A percentile compares a stretch with the other conserved stretches of the same genome.
Evolutionary conservation across 2,888 invertebrate species (phyloP).

Genomic region (Reticulitermes lucifugus): DNA sequence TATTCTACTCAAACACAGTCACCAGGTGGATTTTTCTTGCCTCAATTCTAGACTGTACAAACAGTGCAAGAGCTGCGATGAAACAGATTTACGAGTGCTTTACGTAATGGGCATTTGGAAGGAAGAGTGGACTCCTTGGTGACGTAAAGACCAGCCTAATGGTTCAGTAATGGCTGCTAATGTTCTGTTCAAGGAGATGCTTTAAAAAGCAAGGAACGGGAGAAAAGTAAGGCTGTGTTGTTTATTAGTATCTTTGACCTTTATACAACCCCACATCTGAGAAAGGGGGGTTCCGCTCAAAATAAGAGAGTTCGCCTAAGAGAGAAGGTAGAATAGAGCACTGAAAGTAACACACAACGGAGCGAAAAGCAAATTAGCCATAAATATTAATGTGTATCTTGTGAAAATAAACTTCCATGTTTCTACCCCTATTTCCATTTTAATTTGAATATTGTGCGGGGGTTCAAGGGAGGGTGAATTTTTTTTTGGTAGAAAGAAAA

Average conservation of each 20-base stretch:
- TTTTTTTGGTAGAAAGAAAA: background rate
- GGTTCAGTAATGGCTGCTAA: slow-evolving; percentile 11
- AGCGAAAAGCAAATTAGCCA: slow-evolving; percentile 41
- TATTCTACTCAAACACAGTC: background rate
- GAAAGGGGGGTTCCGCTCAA: background rate
- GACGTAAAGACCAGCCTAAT: background rate
- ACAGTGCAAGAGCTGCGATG: background rate
- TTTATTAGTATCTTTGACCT: slow-evolving; percentile 39
- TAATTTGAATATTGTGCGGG: slow-evolving; percentile 49
- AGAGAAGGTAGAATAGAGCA: background rate
- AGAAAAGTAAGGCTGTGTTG: slow-evolving; percentile 9
- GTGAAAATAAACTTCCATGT: slow-evolving; percentile 37
- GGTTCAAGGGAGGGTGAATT: background rate
- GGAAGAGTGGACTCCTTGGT: background rate
- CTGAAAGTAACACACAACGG: background rate
- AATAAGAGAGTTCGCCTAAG: slow-evolving; percentile 1
- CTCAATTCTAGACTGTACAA: background rate
- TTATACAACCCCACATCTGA: background rate
- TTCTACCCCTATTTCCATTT: slow-evolving; percentile 46
- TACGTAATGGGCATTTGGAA: slow-evolving; percentile 8
- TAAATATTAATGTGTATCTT: slow-evolving; percentile 48
- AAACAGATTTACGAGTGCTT: background rate
- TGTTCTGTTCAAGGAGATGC: background rate
- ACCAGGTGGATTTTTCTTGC: background rate
- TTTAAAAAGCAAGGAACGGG: background rate